phyloP scores from a whole-genome alignment of 2,797 vertebrate species.

The Pteropus rufus region DNA sequence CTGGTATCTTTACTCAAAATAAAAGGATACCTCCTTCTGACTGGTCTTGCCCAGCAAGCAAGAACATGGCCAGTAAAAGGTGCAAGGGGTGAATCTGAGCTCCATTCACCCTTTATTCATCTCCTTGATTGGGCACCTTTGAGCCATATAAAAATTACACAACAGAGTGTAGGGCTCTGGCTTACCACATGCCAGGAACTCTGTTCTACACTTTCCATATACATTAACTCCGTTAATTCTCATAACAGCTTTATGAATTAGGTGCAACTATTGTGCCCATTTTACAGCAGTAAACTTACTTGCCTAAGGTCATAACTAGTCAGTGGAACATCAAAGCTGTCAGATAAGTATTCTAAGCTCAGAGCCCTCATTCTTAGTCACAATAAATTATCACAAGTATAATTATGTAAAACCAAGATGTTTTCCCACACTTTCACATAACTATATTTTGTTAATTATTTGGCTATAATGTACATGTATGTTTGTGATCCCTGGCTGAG shows the following conservation, averaged over 20 bases:
- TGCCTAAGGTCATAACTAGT: background rate
- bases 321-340: background rate
- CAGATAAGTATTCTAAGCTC: background rate
- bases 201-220: background rate
- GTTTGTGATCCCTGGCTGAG: background rate
- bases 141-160: background rate
- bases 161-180: background rate
- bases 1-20: background rate
- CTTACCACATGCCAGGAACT: background rate
- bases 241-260: background rate
- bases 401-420: background rate
- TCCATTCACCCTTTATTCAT: background rate
- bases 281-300: background rate
- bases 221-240: background rate
- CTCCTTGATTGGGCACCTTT: background rate
- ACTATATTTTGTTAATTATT: background rate
- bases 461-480: background rate
- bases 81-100: background rate
- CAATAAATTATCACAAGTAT: background rate
- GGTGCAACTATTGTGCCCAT: background rate
- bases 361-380: background rate
- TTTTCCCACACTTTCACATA: background rate
- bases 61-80: background rate
- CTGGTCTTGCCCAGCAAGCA: background rate
- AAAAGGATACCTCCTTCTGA: background rate